Base-by-base conservation (phyloP, 2,797 vertebrate species). In the Gadopsis bispinosus region DNA sequence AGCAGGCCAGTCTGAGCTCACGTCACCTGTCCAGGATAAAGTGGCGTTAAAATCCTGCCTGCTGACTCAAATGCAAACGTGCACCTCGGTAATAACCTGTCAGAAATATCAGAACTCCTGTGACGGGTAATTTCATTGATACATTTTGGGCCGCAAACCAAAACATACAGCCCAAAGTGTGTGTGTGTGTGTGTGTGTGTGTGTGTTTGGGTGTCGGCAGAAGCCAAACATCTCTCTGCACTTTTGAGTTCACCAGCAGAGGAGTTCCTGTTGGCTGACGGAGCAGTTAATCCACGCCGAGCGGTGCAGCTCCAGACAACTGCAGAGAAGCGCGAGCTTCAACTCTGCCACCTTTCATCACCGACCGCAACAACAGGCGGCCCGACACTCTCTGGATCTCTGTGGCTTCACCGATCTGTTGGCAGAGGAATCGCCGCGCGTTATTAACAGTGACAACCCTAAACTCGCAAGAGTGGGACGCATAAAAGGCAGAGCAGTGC, bases 241-340 rank as follows among this genome's bases (percentile, higher is more conserved):
- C 86, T 17, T 65, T 37, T 26, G 60, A 73, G 75, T 73, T 56
- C 37, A 33, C 58, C 79, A 87, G 79, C 80, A 83, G 75, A 87
- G 80, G 80, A 85, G 76, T 85, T 92, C 84, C 81, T 73, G 53
- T 69, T 68, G 26, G 78, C 85, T 77, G 91, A 88, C 81, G 88
- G 90, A 91, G 83, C 86, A 69, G 77, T 92, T 94, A 94, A 95
- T 94, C 92, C 91, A 71, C 73, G 60, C 86, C 80, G 85, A 83
- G 76, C 22, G 48, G 22, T 75, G 50, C 86, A 73, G 89, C 87
- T 81, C 79, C 78, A 67, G 85, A 84, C 84, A 86, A 76, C 72
- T 83, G 81, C 84, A 47, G 69, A 58, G 81, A 77, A 79, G 43
- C 63, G 56, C 55, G 76, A 82, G 88, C 87, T 85, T 72, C 47